A percentile compares a stretch with the other conserved stretches of the same genome.
These are phyloP conservation scores for Branchipolynoe longqiensis DNA, from an alignment of 2,888 invertebrate species.

Conservation along the genomic window DNA sequence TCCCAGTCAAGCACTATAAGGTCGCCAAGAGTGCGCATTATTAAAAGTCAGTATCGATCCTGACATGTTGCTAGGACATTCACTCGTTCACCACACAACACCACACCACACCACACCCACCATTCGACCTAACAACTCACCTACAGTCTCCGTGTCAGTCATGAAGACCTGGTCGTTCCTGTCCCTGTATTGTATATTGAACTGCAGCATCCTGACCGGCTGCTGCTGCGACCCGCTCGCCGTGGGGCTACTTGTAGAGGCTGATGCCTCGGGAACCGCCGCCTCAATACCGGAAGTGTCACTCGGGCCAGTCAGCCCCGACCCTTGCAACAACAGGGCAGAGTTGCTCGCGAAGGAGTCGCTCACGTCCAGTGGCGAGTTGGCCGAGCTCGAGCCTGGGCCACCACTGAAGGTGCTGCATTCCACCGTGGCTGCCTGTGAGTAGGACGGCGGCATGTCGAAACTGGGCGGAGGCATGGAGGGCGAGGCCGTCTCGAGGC, in stretches of 20 bases:
- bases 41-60: too few relatives aligned
- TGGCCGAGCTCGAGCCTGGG: constrained; percentile 66
- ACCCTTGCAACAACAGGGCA: constrained; percentile 72
- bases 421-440: constrained; percentile 64
- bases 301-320: constrained; percentile 67
- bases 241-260: constrained; percentile 28
- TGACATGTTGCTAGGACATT: too few relatives aligned
- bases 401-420: constrained; percentile 68
- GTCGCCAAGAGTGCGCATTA: too few relatives aligned
- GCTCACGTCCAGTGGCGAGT: constrained; percentile 59
- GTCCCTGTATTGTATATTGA: constrained; percentile 79
- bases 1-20: too few relatives aligned
- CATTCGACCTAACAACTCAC: constrained; percentile 66
- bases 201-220: constrained; percentile 72
- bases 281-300: constrained; percentile 17
- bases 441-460: constrained; percentile 59
- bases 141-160: constrained; percentile 77
- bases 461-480: constrained; percentile 1
- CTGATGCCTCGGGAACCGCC: constrained; percentile 21
- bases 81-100: too few relatives aligned
- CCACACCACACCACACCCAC: not conserved
- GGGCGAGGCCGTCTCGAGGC: constrained; percentile 46
- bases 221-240: constrained; percentile 1
- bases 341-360: constrained; percentile 70
- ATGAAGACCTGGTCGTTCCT: constrained; percentile 74